phyloP scores from a whole-genome alignment of 2,113 vertebrate genomes.

The Semnopithecus entellus region DNA sequence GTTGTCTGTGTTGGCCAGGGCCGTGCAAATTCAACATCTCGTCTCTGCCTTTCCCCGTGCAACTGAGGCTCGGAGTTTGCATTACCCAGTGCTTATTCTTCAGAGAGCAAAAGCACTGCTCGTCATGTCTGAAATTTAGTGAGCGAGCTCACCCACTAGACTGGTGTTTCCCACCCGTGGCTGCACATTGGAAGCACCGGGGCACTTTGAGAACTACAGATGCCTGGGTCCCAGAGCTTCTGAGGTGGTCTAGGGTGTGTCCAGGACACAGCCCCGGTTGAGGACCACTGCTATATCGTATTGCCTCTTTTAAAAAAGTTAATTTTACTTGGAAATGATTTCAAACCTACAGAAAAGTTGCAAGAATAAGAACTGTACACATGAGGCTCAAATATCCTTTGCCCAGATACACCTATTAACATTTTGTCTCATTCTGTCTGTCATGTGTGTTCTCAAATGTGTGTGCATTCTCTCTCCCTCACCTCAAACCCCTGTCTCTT shows the following conservation, averaged over 20 bases:
- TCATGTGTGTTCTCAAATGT: background rate
- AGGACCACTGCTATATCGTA: background rate
- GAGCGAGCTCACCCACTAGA: background rate
- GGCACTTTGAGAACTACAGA: background rate
- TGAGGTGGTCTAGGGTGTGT: background rate
- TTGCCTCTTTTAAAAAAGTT: background rate
- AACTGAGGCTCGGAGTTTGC: background rate
- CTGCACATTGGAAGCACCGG: background rate
- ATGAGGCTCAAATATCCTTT: background rate
- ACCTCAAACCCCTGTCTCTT: too few relatives aligned
- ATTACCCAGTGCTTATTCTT: background rate
- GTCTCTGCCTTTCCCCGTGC: background rate
- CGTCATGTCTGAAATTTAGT: background rate
- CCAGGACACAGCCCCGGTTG: background rate
- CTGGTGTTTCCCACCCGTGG: background rate
- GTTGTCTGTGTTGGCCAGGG: background rate
- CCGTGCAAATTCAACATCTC: background rate
- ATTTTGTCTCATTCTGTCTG: background rate
- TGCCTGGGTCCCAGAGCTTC: background rate
- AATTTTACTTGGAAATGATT: constrained; percentile 43
- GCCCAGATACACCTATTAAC: background rate
- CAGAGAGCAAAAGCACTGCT: background rate
- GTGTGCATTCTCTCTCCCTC: too few relatives aligned
- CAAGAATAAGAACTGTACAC: background rate
- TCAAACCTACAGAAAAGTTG: background rate